A percentile compares a stretch with the other conserved stretches of the same genome.
Conservation (phyloP, 2,888 invertebrate species). For the Heliconius ismenius region DNA sequence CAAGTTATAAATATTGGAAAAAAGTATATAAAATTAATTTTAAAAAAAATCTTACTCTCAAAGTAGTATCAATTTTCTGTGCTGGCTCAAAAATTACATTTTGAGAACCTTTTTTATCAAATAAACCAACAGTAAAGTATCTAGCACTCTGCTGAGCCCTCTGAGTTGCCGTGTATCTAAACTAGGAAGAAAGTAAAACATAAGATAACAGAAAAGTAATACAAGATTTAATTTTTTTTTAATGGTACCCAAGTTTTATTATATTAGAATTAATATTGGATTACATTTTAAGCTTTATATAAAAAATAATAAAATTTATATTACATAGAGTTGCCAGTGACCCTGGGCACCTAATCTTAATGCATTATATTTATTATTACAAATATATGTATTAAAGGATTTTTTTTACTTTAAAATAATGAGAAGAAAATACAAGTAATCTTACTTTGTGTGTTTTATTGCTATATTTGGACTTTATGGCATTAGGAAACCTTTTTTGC, state of each 20-base stretch:
- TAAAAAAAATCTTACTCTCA: slow-evolving; percentile 79
- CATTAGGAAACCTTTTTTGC: slow-evolving; percentile 85
- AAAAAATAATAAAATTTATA: no score
- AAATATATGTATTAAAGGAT: no score
- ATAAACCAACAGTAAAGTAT: slow-evolving; percentile 88
- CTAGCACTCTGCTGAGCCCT: slow-evolving; percentile 88
- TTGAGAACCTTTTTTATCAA: slow-evolving; percentile 84
- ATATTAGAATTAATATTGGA: background rate
- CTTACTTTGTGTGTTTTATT: slow-evolving; percentile 82
- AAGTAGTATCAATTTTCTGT: slow-evolving; percentile 83
- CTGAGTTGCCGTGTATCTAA: slow-evolving; percentile 89
- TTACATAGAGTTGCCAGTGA: no score
- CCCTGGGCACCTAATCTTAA: no score
- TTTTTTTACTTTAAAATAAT: background rate
- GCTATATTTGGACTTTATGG: slow-evolving; percentile 83
- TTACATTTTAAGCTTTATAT: no score
- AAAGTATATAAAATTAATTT: background rate
- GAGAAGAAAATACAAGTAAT: background rate
- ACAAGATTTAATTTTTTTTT: background rate
- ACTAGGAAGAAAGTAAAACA: slow-evolving; percentile 74
- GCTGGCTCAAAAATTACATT: slow-evolving; percentile 85
- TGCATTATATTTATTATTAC: no score
- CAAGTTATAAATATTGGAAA: background rate
- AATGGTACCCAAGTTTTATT: background rate
- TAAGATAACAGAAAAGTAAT: background rate